Evolutionary conservation across 2,113 vertebrate species (phyloP).

Genomic region (Trinectes maculatus): DNA sequence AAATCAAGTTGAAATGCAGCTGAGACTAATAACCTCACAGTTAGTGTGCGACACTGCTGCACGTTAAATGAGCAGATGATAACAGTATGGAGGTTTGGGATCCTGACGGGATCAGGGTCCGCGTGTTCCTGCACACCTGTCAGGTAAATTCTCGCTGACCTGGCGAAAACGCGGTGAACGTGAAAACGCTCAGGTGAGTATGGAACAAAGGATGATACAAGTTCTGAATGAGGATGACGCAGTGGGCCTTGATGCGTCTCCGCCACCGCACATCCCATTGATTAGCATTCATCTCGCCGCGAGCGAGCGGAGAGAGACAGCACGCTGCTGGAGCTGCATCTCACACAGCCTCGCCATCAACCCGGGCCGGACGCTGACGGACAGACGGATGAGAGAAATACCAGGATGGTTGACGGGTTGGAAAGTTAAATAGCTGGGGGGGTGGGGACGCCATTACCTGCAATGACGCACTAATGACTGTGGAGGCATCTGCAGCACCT

Average conservation of each 20-base stretch:
- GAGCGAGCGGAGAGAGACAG: constrained; percentile 56
- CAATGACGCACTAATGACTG: constrained; percentile 48
- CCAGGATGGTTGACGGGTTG: too few relatives aligned
- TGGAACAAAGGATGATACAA: constrained; percentile 11
- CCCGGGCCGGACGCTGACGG: constrained; percentile 13
- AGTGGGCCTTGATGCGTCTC: constrained; percentile 53
- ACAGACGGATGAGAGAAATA: not conserved
- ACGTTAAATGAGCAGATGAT: too few relatives aligned
- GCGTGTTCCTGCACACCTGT: too few relatives aligned
- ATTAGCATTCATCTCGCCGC: constrained; percentile 68
- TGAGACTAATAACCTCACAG: constrained; percentile 12
- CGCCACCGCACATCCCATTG: constrained; percentile 58
- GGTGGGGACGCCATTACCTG: constrained; percentile 50
- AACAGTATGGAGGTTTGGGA: too few relatives aligned
- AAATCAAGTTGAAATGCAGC: constrained; percentile 13
- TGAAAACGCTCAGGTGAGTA: constrained; percentile 1
- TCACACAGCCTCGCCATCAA: constrained; percentile 50
- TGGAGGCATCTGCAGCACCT: constrained; percentile 34
- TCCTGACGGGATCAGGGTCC: too few relatives aligned
- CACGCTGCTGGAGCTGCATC: constrained; percentile 51
- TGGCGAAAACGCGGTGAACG: too few relatives aligned
- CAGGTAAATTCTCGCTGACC: too few relatives aligned
- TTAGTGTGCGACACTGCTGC: too few relatives aligned
- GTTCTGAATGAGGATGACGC: constrained; percentile 45
- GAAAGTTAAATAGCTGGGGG: constrained; percentile 15